Conservation (phyloP, 1,140 invertebrate genomes). For the Rhizoglyphus robini region DNA sequence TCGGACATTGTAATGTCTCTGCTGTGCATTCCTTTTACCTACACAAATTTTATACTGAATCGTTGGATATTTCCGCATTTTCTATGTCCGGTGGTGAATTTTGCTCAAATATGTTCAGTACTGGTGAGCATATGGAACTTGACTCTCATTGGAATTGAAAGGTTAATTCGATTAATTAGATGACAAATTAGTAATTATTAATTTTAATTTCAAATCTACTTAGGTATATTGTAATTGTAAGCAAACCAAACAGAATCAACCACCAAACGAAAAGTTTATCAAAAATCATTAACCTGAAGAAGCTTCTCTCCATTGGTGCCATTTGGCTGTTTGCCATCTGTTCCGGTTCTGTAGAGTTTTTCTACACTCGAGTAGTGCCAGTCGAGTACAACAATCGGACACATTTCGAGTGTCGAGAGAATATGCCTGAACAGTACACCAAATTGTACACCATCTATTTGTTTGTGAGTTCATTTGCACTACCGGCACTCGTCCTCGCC, state of each 20-base stretch:
- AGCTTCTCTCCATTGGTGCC: slow-evolving; percentile 15
- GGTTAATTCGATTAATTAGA: too few species aligned
- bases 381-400: slow-evolving; percentile 29
- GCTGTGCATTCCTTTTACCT: slow-evolving; percentile 37
- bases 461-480: slow-evolving; percentile 38
- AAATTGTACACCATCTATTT: slow-evolving; percentile 35
- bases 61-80: slow-evolving; percentile 33
- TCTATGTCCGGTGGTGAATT: slow-evolving; percentile 34
- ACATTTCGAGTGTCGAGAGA: slow-evolving; percentile 33
- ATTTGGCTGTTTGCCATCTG: slow-evolving; percentile 37
- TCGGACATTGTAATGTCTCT: slow-evolving; percentile 36
- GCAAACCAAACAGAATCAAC: neutral
- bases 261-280: too few species aligned
- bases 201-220: too few species aligned
- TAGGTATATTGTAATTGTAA: slow-evolving; percentile 35
- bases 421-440: slow-evolving; percentile 25
- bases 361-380: slow-evolving; percentile 32
- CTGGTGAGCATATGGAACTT: slow-evolving; percentile 35
- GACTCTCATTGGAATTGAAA: slow-evolving; percentile 34
- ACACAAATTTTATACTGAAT: slow-evolving; percentile 35
- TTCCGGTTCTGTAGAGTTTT: slow-evolving; percentile 35
- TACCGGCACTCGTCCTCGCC: slow-evolving; percentile 38
- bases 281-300: neutral
- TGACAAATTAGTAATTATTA: too few species aligned
- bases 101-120: slow-evolving; percentile 34